A percentile compares a stretch with the other conserved stretches of the same genome.
These are phyloP conservation scores for Patagioenas fasciata DNA, from an alignment of 2,113 vertebrate genomes.

Conservation along the genomic window DNA sequence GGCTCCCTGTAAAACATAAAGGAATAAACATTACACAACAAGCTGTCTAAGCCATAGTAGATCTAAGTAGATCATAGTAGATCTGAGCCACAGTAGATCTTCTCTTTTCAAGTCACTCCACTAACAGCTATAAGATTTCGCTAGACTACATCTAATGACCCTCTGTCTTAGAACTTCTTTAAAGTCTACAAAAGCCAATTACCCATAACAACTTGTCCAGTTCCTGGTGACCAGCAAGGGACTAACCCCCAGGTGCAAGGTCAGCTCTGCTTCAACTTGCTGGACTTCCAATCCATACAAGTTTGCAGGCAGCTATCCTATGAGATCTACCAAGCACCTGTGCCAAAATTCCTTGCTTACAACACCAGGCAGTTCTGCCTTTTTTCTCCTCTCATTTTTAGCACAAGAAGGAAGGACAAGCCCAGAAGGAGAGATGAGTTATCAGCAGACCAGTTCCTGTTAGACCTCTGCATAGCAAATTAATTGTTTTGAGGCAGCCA, in stretches of 20 bases:
- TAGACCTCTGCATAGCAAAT: not conserved
- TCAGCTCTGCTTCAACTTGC: not conserved
- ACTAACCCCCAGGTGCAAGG: not conserved
- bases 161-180: not conserved
- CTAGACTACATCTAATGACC: not conserved
- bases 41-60: not conserved
- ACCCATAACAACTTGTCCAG: not conserved
- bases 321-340: not conserved
- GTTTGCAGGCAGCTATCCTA: not conserved
- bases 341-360: not conserved
- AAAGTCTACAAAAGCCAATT: not conserved
- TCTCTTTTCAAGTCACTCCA: not conserved
- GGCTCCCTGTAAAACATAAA: not conserved
- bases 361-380: not conserved
- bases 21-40: not conserved
- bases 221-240: not conserved
- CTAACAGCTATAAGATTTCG: not conserved
- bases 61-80: too few species aligned
- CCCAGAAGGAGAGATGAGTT: not conserved
- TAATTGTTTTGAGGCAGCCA: slow-evolving; percentile 29
- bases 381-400: not conserved
- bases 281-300: not conserved
- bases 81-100: not conserved
- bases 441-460: not conserved
- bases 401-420: not conserved